Conservation (phyloP, 2,113 vertebrate species). For the Pterocles orientalis region DNA sequence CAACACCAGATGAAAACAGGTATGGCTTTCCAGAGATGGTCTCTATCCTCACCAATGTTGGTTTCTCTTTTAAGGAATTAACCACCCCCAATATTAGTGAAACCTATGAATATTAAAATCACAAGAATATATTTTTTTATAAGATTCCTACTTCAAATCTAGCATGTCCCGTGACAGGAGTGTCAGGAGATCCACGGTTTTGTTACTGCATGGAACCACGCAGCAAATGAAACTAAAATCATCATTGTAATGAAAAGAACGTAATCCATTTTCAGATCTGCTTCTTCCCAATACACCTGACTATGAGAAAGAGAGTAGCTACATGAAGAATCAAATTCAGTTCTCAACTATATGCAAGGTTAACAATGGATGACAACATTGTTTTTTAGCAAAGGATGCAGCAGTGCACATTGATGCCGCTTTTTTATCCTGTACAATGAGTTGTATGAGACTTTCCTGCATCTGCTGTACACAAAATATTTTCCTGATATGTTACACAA, state of each 20-base stretch:
- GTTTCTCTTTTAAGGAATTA: neutral
- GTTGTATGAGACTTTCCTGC: neutral
- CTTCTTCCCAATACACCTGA: neutral
- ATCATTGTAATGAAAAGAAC: neutral
- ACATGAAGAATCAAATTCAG: neutral
- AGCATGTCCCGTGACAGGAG: neutral
- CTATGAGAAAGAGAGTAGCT: neutral
- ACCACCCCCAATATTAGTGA: neutral
- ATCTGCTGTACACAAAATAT: neutral
- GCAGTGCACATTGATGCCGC: neutral
- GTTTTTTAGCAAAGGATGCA: neutral
- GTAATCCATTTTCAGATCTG: neutral
- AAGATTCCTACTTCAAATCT: neutral
- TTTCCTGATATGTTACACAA: neutral
- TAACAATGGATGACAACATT: neutral
- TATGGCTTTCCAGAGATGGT: neutral
- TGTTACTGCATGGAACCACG: neutral
- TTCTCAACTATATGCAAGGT: neutral
- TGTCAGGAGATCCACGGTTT: neutral
- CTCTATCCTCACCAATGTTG: neutral
- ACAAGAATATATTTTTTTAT: neutral
- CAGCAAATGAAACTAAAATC: neutral
- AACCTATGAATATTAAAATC: neutral
- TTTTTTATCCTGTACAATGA: neutral
- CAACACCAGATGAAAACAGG: neutral